phyloP scores from a whole-genome alignment of 2,113 vertebrate genomes.

The Gobio gobio region DNA sequence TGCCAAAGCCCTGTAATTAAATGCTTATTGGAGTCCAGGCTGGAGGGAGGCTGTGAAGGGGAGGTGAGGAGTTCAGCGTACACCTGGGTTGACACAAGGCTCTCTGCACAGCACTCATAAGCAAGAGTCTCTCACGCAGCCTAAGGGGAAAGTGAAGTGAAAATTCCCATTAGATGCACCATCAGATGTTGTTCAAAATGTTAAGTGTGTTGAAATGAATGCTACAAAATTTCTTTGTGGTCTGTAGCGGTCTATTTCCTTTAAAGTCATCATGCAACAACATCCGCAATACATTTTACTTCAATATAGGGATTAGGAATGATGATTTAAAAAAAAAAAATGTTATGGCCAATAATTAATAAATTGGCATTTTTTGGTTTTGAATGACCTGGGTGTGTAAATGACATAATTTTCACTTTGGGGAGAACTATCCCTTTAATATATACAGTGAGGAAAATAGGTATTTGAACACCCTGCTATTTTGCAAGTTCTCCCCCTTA shows the following conservation, averaged over 20 bases:
- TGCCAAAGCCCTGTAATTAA: constrained; percentile 55
- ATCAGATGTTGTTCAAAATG: constrained; percentile 4
- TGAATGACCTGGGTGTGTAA: background rate
- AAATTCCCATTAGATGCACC: constrained; percentile 16
- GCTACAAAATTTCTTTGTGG: background rate
- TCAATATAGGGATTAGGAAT: no score
- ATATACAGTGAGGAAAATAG: no score
- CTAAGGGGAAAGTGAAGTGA: background rate
- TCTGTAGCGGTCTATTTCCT: background rate
- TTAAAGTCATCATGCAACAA: background rate
- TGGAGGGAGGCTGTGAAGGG: constrained; percentile 8
- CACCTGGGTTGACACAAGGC: constrained; percentile 41
- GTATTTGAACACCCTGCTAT: no score
- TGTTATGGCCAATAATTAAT: background rate
- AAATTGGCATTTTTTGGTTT: background rate
- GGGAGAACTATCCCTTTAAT: background rate
- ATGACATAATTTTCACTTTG: background rate
- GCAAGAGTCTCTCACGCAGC: background rate
- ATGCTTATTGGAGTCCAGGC: constrained; percentile 50
- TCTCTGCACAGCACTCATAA: constrained; percentile 10
- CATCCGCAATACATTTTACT: no score
- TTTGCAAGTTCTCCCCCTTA: no score
- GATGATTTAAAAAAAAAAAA: no score
- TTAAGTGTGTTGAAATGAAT: background rate
- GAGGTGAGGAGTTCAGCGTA: constrained; percentile 45